A percentile compares a stretch with the other conserved stretches of the same genome.
Evolutionary conservation across 2,888 invertebrate genomes (phyloP).

Genomic region (Nycteola revayana): DNA sequence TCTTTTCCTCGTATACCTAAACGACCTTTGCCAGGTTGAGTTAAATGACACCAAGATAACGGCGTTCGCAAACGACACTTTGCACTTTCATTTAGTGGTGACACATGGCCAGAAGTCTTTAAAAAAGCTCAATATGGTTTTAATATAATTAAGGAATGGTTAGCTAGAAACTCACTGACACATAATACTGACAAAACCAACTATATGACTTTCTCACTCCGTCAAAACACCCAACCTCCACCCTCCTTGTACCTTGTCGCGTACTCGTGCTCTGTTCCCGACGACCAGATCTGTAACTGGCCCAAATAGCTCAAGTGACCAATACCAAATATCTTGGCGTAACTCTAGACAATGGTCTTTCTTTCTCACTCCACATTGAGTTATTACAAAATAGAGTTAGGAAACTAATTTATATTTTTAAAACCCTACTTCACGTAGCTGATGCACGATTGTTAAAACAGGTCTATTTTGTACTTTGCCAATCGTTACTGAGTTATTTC

Average conservation of each 20-base stretch:
- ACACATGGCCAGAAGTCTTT: neutral
- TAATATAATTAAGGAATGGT: neutral
- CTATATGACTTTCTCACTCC: neutral
- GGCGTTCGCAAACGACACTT: no score
- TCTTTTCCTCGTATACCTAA: no score
- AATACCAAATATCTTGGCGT: slow-evolving; percentile 1
- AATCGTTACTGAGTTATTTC: no score
- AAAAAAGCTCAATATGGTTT: neutral
- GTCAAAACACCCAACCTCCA: neutral
- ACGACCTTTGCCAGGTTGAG: no score
- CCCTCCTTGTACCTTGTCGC: neutral
- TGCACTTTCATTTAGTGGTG: neutral
- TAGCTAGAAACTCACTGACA: neutral
- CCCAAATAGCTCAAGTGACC: neutral
- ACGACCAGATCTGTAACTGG: neutral
- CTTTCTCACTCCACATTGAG: no score
- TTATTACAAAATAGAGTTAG: no score
- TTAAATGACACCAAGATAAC: no score
- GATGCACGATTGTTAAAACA: no score
- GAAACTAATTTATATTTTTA: no score
- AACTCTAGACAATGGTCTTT: neutral
- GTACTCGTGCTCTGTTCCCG: neutral
- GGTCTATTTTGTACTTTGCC: no score
- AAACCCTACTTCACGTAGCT: no score
- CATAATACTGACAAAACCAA: no score